Base-by-base conservation (phyloP, 2,888 invertebrate genomes). In the Leptarthrus brevirostris region DNA sequence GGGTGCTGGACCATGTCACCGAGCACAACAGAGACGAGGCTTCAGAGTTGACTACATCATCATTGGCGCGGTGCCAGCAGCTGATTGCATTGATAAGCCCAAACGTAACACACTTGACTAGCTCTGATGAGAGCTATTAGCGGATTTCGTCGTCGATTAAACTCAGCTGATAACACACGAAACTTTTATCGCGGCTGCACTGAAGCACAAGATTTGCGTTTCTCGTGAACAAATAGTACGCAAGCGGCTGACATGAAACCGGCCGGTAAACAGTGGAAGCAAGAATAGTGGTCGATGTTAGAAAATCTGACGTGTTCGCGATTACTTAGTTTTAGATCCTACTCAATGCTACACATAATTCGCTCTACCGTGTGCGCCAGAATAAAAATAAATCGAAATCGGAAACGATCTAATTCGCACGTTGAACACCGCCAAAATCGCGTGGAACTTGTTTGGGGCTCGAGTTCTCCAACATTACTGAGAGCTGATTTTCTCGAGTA, bases 381-480 rank as follows among this genome's bases (percentile, higher is more conserved):
- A 36, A 18, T 36, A 58, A 58, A 36, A 58, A 58, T 58, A 58
- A 36, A n/a, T 40, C 20, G 58, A 58, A 36, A n/a, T 40, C 20
- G 58, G 18, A 36, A 18, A 58, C 58, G 49, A 44, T 44, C 22
- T 24, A 47, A 47, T 22, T 64, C 64, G 44, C 64, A 64, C 44
- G 14, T 44, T 22, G 24, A 64, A 64, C 64, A 44, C 34, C 20
- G 44, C n/a, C 40, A 64, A 64, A 47, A 5, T 47, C 14, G 24
- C 64, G 64, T 24, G 24, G 16, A 64, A 22, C 64, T 47, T 47
- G 64, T 26, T 47, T 40, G 40, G 44, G 24, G 24, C 64, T 24
- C 64, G 64, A 64, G 64, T 47, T 36, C 64, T 64, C 64, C 24
- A 47, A 64, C 64, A 47, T 64, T 47, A 64, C 64, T 64, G 64